Conservation (phyloP, 1,140 invertebrate species). For the Hyles euphorbiae region DNA sequence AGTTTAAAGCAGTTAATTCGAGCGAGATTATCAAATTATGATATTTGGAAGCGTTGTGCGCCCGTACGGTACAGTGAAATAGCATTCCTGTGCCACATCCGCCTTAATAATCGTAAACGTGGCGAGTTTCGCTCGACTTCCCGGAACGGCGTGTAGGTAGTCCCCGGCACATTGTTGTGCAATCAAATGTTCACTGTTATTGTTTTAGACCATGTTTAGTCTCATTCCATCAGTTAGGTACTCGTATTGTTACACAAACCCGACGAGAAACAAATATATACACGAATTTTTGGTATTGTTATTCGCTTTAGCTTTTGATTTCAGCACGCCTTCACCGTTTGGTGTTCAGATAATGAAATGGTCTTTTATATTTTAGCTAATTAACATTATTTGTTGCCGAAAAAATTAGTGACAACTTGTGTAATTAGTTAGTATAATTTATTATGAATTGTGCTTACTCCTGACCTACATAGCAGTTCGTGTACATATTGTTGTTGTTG, state of each 20-base stretch:
- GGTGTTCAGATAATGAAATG: too few species aligned
- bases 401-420: too few species aligned
- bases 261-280: too few species aligned
- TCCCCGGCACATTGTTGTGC: constrained; percentile 47
- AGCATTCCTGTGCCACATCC: constrained; percentile 56
- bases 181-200: constrained; percentile 23
- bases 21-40: too few species aligned
- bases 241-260: constrained; percentile 1
- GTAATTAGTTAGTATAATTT: too few species aligned
- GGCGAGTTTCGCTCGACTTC: constrained; percentile 59
- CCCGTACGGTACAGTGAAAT: constrained; percentile 41
- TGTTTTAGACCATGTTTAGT: constrained; percentile 18
- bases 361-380: too few species aligned
- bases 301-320: background rate
- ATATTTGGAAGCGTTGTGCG: background rate
- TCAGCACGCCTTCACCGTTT: background rate
- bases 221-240: background rate
- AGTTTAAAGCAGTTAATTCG: too few species aligned
- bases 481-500: background rate
- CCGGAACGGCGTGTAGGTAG: constrained; percentile 62
- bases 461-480: constrained; percentile 7
- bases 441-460: background rate
- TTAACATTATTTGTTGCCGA: too few species aligned
- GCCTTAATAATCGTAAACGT: constrained; percentile 62
- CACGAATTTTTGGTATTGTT: too few species aligned